Percentiles rank a stretch among this genome's conserved stretches.
Conservation (phyloP, 2,888 invertebrate species). For the Saturnia pavonia region DNA sequence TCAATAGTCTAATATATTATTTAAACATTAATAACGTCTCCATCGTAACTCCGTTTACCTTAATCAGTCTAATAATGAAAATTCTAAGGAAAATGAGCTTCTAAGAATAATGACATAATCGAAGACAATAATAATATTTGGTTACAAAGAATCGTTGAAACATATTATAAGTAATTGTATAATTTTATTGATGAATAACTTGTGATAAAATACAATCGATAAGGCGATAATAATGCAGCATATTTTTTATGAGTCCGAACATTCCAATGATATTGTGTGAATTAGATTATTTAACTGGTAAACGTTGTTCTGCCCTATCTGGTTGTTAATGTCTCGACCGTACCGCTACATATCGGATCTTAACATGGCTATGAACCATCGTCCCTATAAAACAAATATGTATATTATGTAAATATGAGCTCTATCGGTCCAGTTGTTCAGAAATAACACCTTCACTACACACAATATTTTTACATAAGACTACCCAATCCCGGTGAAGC, state of each 20-base stretch:
- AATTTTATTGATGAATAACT: slow-evolving; percentile 19
- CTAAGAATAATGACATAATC: slow-evolving; percentile 13
- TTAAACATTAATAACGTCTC: not conserved
- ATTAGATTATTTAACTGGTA: no score
- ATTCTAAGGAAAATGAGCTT: not conserved
- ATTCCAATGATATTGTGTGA: not conserved
- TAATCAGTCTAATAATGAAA: not conserved
- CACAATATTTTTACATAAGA: no score
- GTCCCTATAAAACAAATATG: no score
- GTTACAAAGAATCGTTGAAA: slow-evolving; percentile 9
- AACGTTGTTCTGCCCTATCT: no score
- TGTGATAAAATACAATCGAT: slow-evolving; percentile 16
- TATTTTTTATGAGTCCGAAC: not conserved
- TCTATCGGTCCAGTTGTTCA: no score
- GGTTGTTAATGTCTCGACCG: no score
- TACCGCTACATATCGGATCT: no score
- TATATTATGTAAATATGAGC: no score
- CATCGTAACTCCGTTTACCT: not conserved
- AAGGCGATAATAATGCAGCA: slow-evolving; percentile 6
- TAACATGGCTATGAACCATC: no score
- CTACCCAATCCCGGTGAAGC: no score
- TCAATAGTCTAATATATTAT: no score
- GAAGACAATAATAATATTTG: not conserved
- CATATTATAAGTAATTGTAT: not conserved
- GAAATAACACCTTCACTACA: no score